Base-by-base conservation (phyloP, 2,797 vertebrate genomes). In the Pangasius larnaudii region DNA sequence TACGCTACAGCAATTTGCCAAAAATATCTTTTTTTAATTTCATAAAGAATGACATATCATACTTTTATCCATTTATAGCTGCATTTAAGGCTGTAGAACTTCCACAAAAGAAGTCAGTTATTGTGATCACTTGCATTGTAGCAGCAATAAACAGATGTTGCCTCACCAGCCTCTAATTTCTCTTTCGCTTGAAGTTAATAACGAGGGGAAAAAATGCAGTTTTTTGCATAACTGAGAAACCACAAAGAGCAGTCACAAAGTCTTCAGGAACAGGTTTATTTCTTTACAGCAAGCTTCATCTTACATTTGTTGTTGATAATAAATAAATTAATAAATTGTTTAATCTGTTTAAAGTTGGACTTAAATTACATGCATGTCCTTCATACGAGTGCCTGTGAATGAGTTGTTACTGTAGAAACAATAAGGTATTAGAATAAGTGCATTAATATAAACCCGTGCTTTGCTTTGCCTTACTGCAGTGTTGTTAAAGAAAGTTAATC, bases 191-290 rank as follows among this genome's bases (percentile, higher is more conserved):
- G 11, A 81, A 39, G 56, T 58, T 27, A 24, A 59, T 80, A 27
- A 81, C 78, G 59, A 36, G 77, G 51, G 53, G n/a, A 3, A 9
- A 1, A 59, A 59, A 80, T 80, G 53, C 56, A 39, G 58, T 16
- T 56, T 79, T 30, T 56, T 79, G 56, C 18, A 56, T 79, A 33
- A 79, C 51, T 81, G 33, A 81, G 56, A 81, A 81, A 81, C 11
- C 33, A 42, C 36, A 61, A 59, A 42, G 36, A 42, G 22, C n/a
- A n/a, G n/a, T n/a, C n/a, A n/a, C 51, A 56, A 53, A 58, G 33
- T 81, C 33, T 27, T 61, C 56, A 80, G 78, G 7, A 42, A 61
- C 56, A 16, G 56, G 11, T 39, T 61, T 59, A 80, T 51, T 77
- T 77, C 5, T 27, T 18, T 77, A 77, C 24, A 77, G 27, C 75